phyloP scores from a whole-genome alignment of 1,140 invertebrate genomes.

The Lepidurus apus region DNA sequence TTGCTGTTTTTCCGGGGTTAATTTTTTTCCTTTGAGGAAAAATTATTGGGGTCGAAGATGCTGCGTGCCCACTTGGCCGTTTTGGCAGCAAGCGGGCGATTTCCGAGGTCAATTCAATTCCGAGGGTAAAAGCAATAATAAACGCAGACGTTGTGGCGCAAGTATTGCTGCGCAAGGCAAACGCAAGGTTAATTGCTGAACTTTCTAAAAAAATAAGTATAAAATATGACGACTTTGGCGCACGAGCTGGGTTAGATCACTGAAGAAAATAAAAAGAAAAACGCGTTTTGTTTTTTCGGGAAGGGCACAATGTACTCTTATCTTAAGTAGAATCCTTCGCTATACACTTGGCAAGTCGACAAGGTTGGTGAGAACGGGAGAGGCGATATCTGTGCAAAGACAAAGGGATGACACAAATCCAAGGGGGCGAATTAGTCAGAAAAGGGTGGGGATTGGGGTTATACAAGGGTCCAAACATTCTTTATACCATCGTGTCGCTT shows the following conservation, averaged over 20 bases:
- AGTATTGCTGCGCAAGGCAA: no score
- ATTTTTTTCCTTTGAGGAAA: neutral
- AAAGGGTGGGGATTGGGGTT: no score
- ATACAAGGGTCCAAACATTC: no score
- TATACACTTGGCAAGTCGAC: conserved; percentile 20
- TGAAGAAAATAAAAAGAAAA: neutral
- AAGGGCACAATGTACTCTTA: conserved; percentile 8
- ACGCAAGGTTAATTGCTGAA: no score
- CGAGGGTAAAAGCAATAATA: neutral
- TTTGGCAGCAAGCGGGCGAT: conserved; percentile 17
- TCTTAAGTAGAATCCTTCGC: neutral
- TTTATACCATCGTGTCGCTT: no score
- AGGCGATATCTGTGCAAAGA: neutral
- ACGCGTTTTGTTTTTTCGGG: neutral
- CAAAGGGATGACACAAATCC: no score
- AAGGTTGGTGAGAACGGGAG: neutral
- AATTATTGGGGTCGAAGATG: neutral
- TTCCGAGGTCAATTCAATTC: neutral
- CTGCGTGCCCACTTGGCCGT: conserved; percentile 3
- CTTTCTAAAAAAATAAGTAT: no score
- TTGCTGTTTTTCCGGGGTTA: neutral
- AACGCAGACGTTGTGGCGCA: no score
- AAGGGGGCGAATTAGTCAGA: neutral
- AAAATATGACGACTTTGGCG: no score
- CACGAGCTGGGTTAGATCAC: no score